Percentiles rank a stretch among this genome's conserved stretches.
phyloP scores from a whole-genome alignment of 2,113 vertebrate species.

The Spizaetus ornatus region DNA sequence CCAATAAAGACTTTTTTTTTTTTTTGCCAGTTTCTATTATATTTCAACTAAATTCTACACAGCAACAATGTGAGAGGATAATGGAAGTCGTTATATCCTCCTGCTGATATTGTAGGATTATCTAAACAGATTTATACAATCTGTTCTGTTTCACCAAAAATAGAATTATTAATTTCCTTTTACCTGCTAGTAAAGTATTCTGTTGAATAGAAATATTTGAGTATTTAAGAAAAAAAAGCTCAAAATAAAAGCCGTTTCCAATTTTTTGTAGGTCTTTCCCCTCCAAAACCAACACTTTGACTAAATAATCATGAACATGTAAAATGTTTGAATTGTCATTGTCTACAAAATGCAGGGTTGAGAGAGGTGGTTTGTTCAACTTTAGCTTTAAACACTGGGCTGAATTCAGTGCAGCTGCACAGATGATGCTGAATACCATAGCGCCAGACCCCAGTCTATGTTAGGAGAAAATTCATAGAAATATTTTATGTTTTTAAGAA shows the following conservation, averaged over 20 bases:
- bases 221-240: not conserved
- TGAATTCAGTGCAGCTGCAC: not conserved
- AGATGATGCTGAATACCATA: not conserved
- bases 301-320: not conserved
- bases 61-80: not conserved
- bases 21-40: not conserved
- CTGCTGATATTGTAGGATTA: not conserved
- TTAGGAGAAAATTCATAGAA: not conserved
- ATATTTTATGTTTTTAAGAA: not conserved
- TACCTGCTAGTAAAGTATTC: not conserved
- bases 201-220: not conserved
- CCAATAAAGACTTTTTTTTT: not conserved
- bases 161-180: not conserved
- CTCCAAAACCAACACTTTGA: rapidly evolving
- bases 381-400: not conserved
- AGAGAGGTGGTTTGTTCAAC: not conserved
- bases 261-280: not conserved
- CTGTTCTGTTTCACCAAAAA: not conserved
- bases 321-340: not conserved
- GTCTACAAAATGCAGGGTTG: not conserved
- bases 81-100: not conserved
- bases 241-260: not conserved
- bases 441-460: not conserved
- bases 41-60: not conserved
- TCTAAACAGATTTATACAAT: not conserved